Percentiles rank a stretch among this genome's conserved stretches.
Evolutionary conservation across 2,797 vertebrate genomes (phyloP).

Genomic region (Mastacembelus armatus): DNA sequence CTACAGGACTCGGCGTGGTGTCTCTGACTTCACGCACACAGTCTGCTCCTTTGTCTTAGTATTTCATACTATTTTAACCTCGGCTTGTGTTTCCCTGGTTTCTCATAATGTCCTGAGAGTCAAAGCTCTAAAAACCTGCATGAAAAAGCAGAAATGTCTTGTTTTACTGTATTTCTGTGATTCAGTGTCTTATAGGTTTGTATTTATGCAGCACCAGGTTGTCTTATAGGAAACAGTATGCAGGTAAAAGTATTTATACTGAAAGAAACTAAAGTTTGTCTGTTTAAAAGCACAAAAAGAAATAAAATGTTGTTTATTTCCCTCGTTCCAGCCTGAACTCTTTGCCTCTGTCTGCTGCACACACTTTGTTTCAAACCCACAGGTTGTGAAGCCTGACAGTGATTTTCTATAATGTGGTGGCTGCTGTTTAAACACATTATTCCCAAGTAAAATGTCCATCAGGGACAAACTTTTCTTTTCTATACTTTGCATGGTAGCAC

Average conservation of each 20-base stretch:
- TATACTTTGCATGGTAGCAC: background rate
- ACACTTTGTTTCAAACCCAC: too few relatives aligned
- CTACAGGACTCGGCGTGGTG: conserved; percentile 37
- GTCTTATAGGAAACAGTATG: background rate
- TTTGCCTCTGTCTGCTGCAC: too few relatives aligned
- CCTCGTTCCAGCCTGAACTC: background rate
- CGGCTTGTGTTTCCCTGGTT: background rate
- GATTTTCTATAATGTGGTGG: conserved; percentile 10
- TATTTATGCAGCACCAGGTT: background rate
- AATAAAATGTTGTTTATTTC: background rate
- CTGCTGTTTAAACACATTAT: conserved; percentile 19
- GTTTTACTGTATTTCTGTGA: background rate
- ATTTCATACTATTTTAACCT: background rate
- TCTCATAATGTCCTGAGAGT: background rate
- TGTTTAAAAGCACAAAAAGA: background rate
- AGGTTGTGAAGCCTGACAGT: too few relatives aligned
- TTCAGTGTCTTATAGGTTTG: background rate
- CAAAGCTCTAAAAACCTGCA: background rate
- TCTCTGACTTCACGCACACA: conserved; percentile 13
- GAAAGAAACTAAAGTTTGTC: conserved; percentile 3
- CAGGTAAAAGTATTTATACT: background rate
- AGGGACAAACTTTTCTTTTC: background rate
- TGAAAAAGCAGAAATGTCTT: too few relatives aligned
- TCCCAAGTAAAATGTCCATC: conserved; percentile 16
- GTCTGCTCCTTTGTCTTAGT: background rate